Conservation (phyloP, 2,113 vertebrate genomes). For the Myodes glareolus region DNA sequence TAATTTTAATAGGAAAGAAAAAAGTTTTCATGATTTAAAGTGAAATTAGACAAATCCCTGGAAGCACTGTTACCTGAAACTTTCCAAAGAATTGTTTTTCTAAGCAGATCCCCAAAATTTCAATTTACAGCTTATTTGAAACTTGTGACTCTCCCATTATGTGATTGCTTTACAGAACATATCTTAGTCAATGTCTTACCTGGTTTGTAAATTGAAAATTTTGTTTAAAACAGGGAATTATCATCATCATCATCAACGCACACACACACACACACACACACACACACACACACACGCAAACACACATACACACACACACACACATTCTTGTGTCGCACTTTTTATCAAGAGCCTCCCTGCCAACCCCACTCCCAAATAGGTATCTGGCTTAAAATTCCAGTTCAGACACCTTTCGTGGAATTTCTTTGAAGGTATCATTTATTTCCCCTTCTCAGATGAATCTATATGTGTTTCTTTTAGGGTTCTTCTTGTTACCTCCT, state of each 20-base stretch:
- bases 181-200: neutral
- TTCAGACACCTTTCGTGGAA: neutral
- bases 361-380: neutral
- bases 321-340: neutral
- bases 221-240: neutral
- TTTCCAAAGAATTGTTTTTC: neutral
- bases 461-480: too few relatives aligned
- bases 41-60: too few relatives aligned
- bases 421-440: neutral
- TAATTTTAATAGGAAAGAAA: constrained; percentile 1
- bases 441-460: too few relatives aligned
- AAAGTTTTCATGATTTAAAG: neutral
- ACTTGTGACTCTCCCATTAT: neutral
- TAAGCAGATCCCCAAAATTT: neutral
- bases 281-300: neutral
- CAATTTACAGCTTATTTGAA: neutral
- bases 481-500: too few relatives aligned
- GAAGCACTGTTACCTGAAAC: neutral
- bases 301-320: neutral
- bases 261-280: neutral
- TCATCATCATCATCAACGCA: neutral
- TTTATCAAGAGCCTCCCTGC: neutral
- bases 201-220: neutral
- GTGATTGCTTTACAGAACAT: neutral
- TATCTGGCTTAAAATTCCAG: neutral